Conservation (phyloP, 2,113 vertebrate genomes). For the Podarcis muralis region DNA sequence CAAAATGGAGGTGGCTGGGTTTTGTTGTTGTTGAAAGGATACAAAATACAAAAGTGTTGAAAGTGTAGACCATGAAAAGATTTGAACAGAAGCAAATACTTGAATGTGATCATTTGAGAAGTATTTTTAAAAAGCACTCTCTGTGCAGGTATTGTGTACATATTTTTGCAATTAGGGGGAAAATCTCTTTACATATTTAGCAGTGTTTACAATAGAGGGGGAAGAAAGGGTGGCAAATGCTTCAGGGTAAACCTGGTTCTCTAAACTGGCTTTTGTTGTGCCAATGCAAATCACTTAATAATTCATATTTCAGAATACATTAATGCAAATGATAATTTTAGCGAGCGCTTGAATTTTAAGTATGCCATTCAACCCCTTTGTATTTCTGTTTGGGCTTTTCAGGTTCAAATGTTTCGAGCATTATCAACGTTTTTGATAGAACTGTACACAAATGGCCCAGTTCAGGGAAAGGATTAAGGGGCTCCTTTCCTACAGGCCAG, state of each 20-base stretch:
- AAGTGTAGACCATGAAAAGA: slow-evolving; percentile 27
- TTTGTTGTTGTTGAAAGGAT: not conserved
- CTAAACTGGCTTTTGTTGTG: slow-evolving; percentile 67
- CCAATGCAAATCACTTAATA: slow-evolving; percentile 70
- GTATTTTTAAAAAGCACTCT: slow-evolving; percentile 31
- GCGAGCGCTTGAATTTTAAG: slow-evolving; percentile 72
- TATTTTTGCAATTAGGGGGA: slow-evolving; percentile 62
- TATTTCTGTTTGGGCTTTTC: slow-evolving; percentile 70
- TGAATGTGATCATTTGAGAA: slow-evolving; percentile 59
- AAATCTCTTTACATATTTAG: slow-evolving; percentile 60
- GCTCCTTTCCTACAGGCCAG: too few relatives aligned
- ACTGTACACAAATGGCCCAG: slow-evolving; percentile 52
- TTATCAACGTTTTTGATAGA: slow-evolving; percentile 57
- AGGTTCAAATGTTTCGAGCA: slow-evolving; percentile 65
- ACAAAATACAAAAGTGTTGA: slow-evolving; percentile 49
- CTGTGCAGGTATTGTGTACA: slow-evolving; percentile 48
- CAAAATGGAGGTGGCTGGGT: slow-evolving; percentile 33
- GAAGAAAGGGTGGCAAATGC: slow-evolving; percentile 62
- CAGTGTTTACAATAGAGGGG: slow-evolving; percentile 55
- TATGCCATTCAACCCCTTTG: slow-evolving; percentile 68
- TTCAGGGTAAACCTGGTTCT: slow-evolving; percentile 63
- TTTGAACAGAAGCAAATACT: slow-evolving; percentile 47
- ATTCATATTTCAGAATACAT: slow-evolving; percentile 77
- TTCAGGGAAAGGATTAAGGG: not conserved
- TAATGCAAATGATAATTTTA: slow-evolving; percentile 74